Evolutionary conservation across 2,888 invertebrate genomes (phyloP).

Genomic region (Bellardia pandia): DNA sequence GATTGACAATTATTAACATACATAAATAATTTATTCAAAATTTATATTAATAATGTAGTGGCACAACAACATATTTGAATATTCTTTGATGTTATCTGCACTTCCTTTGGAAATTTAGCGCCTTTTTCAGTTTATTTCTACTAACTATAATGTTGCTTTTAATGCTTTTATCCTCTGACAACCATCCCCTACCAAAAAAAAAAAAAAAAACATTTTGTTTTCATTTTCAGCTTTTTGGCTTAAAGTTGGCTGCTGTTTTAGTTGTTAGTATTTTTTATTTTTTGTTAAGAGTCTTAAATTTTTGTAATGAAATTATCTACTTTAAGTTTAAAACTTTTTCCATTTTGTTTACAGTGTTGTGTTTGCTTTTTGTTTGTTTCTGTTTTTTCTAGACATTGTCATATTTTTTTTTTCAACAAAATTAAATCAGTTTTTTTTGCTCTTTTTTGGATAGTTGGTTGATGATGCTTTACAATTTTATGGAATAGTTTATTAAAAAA

Average conservation of each 20-base stretch:
- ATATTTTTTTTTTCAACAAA: background rate
- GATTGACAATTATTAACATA: too few relatives aligned
- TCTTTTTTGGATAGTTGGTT: background rate
- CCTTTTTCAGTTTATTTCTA: background rate
- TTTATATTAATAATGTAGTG: too few relatives aligned
- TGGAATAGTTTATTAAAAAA: constrained; percentile 2
- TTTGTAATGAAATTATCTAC: constrained; percentile 61
- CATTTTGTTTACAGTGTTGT: background rate
- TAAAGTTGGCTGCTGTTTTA: constrained; percentile 16
- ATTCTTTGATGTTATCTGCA: too few relatives aligned
- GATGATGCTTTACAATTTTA: background rate
- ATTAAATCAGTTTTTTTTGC: constrained; percentile 16
- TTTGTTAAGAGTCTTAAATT: constrained; percentile 50
- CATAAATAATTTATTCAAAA: too few relatives aligned
- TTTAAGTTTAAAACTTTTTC: constrained; percentile 62
- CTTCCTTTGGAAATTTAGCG: background rate
- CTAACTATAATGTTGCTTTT: background rate
- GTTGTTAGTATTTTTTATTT: background rate
- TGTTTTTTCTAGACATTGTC: background rate
- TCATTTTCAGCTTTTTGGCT: constrained; percentile 25
- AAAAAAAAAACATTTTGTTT: constrained; percentile 1
- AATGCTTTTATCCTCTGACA: background rate
- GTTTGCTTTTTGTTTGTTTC: background rate
- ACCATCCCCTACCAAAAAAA: background rate
- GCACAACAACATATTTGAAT: too few relatives aligned